These are phyloP conservation scores for Scaptomyza caliginosa DNA, from an alignment of 2,888 invertebrate genomes.

Conservation along the genomic window DNA sequence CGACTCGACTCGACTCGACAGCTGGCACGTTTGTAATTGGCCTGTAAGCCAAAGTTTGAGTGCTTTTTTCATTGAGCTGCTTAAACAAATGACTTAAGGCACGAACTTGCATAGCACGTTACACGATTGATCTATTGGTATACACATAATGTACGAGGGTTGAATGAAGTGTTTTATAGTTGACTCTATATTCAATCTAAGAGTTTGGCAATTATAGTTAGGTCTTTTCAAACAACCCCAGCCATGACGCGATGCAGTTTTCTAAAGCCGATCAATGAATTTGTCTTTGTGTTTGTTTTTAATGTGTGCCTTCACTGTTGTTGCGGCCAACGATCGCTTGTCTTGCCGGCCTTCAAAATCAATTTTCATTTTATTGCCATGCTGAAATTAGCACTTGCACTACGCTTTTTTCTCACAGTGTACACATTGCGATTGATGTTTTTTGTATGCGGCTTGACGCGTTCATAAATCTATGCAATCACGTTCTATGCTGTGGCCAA, in stretches of 20 bases:
- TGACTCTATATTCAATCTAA: too few species aligned
- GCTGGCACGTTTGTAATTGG: constrained; percentile 51
- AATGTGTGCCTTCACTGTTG: background rate
- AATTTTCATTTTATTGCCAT: constrained; percentile 56
- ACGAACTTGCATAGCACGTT: constrained; percentile 71
- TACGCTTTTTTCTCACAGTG: constrained; percentile 34
- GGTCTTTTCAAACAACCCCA: constrained; percentile 24
- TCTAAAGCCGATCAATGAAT: constrained; percentile 41
- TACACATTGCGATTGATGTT: constrained; percentile 12
- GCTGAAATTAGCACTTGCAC: constrained; percentile 58
- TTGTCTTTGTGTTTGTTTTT: constrained; percentile 18
- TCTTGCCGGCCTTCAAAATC: constrained; percentile 51
- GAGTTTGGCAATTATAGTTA: too few species aligned
- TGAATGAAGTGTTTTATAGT: too few species aligned
- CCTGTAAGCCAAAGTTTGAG: constrained; percentile 29
- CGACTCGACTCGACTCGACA: constrained; percentile 11
- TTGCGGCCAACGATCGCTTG: constrained; percentile 18
- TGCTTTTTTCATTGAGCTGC: constrained; percentile 30
- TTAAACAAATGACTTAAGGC: constrained; percentile 73
- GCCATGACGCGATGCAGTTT: constrained; percentile 32
- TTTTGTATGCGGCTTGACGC: background rate
- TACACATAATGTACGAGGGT: too few species aligned
- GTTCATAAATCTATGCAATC: constrained; percentile 47
- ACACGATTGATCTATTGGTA: too few species aligned
- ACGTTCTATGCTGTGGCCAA: constrained; percentile 50